A percentile compares a stretch with the other conserved stretches of the same genome.
These are phyloP conservation scores for Acinonyx jubatus DNA, from an alignment of 2,113 vertebrate species.

Conservation along the genomic window DNA sequence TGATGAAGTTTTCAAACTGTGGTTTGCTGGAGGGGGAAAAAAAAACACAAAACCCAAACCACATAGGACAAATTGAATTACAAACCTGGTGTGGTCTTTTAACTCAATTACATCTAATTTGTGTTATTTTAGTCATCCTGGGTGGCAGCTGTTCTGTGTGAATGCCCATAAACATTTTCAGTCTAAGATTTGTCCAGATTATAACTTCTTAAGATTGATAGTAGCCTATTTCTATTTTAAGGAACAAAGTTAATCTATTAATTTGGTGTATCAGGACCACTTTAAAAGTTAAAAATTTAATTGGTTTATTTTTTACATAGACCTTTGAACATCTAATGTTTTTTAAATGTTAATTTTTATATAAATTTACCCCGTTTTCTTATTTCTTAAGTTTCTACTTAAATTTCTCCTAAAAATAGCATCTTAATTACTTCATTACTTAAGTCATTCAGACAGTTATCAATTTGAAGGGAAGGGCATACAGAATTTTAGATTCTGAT, in stretches of 20 bases:
- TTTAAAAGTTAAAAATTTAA: slow-evolving; percentile 47
- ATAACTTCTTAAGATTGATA: slow-evolving; percentile 53
- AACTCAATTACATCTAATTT: slow-evolving; percentile 80
- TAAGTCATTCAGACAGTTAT: not conserved
- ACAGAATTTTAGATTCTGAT: slow-evolving; percentile 39
- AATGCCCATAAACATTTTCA: slow-evolving; percentile 71
- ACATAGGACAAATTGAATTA: slow-evolving; percentile 79
- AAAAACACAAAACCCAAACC: slow-evolving; percentile 59
- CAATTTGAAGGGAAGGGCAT: slow-evolving; percentile 32
- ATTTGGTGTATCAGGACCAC: slow-evolving; percentile 47
- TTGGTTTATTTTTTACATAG: slow-evolving; percentile 46
- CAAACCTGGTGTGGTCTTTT: slow-evolving; percentile 81
- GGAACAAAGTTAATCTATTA: slow-evolving; percentile 62
- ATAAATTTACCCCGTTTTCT: not conserved
- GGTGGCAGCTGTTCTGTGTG: slow-evolving; percentile 77
- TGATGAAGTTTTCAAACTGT: slow-evolving; percentile 76
- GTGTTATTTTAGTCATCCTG: slow-evolving; percentile 81
- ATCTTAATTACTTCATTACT: not conserved
- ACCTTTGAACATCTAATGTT: not conserved
- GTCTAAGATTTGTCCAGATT: slow-evolving; percentile 71
- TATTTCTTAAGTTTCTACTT: slow-evolving; percentile 39
- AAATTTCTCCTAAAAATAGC: slow-evolving; percentile 5
- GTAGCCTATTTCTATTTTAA: slow-evolving; percentile 64
- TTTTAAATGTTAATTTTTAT: slow-evolving; percentile 47
- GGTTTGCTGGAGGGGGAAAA: slow-evolving; percentile 62